Percentiles rank a stretch among this genome's conserved stretches.
These are phyloP conservation scores for Pyrrhosoma nymphula DNA, from an alignment of 2,888 invertebrate genomes.

Conservation along the genomic window DNA sequence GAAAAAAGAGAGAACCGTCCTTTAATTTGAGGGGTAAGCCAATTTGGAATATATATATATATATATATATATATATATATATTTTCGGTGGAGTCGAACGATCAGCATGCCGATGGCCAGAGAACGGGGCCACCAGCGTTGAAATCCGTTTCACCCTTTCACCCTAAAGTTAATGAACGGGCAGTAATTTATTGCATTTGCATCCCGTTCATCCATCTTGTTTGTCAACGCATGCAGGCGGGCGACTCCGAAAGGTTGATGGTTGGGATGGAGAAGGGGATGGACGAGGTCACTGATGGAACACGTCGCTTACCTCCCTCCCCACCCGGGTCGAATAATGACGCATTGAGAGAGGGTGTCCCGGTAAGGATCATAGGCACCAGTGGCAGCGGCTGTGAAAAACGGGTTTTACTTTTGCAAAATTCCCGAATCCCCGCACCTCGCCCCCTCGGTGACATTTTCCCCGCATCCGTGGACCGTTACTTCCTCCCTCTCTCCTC, in stretches of 20 bases:
- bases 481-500: background rate
- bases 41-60: no score
- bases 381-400: background rate
- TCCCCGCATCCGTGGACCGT: background rate
- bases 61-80: no score
- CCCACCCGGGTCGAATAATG: background rate
- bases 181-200: constrained; percentile 7
- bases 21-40: no score
- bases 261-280: background rate
- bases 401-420: background rate
- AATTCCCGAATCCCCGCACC: background rate
- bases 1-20: no score
- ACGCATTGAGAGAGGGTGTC: background rate
- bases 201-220: background rate
- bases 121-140: background rate
- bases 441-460: background rate
- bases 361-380: background rate
- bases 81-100: background rate
- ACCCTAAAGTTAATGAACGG: constrained; percentile 1
- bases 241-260: background rate
- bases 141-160: background rate
- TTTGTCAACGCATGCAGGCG: background rate
- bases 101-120: background rate
- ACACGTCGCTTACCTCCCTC: background rate
- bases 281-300: background rate